Percentiles rank a stretch among this genome's conserved stretches.
Conservation (phyloP, 2,888 invertebrate genomes). For the Molorchus minor region DNA sequence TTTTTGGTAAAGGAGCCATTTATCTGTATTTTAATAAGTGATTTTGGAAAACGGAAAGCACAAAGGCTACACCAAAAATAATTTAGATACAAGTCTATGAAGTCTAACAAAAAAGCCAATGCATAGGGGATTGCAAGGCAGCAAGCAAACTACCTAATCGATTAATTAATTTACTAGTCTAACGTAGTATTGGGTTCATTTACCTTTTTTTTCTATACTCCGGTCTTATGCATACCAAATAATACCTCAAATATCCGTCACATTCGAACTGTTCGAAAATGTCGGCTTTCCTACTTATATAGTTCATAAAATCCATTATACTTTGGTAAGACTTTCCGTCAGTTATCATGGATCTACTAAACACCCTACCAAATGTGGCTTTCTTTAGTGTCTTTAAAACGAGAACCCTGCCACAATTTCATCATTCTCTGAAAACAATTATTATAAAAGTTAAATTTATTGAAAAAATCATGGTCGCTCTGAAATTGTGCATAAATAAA, state of each 20-base stretch:
- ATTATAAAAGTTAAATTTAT: no score
- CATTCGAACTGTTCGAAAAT: conserved; percentile 54
- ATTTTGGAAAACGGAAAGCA: no score
- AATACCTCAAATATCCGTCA: conserved; percentile 54
- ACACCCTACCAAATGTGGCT: conserved; percentile 54
- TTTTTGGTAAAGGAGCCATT: no score
- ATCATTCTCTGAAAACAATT: conserved; percentile 34
- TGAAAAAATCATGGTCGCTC: no score
- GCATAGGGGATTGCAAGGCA: no score
- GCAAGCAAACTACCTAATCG: no score
- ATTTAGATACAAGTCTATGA: no score
- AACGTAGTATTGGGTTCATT: conserved; percentile 3
- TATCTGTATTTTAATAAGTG: no score
- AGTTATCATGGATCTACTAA: conserved; percentile 52
- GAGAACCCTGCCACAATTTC: conserved; percentile 53
- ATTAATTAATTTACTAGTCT: no score
- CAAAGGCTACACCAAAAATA: no score
- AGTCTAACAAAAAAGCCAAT: no score
- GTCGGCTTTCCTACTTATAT: conserved; percentile 55
- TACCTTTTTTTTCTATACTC: conserved; percentile 53
- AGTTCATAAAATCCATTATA: conserved; percentile 49
- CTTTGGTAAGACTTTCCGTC: conserved; percentile 56
- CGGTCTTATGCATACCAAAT: conserved; percentile 53
- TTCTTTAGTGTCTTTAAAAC: conserved; percentile 53
- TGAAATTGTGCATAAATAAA: no score